These are phyloP conservation scores for Nilaparvata lugens DNA, from an alignment of 1,140 invertebrate species.

Conservation along the genomic window DNA sequence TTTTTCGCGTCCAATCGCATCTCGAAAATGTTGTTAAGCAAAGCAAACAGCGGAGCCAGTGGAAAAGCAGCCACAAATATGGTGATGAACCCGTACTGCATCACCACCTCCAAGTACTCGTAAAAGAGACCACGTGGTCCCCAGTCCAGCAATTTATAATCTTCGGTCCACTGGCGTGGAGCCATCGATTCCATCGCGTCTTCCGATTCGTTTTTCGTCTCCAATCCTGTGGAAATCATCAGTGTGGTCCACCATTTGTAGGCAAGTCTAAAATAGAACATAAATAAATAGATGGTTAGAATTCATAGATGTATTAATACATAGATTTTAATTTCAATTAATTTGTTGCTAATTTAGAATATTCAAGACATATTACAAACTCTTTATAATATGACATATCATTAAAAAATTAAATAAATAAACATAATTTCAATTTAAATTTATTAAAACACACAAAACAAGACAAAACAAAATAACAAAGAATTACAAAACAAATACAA, in stretches of 20 bases:
- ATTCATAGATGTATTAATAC: too few relatives aligned
- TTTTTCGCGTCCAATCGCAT: conserved; percentile 83
- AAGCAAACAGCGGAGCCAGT: conserved; percentile 76
- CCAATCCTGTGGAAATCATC: conserved; percentile 42
- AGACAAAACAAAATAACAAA: too few relatives aligned
- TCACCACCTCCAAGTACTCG: conserved; percentile 96
- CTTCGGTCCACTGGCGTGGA: conserved; percentile 62
- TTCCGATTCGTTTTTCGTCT: conserved; percentile 29
- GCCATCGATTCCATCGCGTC: conserved; percentile 25
- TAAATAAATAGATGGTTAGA: background rate
- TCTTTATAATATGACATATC: too few relatives aligned
- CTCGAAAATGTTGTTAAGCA: conserved; percentile 82
- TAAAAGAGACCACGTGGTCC: conserved; percentile 86
- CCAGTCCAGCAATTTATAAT: conserved; percentile 84
- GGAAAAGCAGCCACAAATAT: conserved; percentile 87
- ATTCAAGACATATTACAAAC: too few relatives aligned
- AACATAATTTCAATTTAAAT: too few relatives aligned
- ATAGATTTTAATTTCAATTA: too few relatives aligned
- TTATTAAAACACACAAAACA: too few relatives aligned
- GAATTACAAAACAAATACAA: too few relatives aligned
- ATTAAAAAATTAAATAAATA: too few relatives aligned
- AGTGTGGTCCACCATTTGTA: conserved; percentile 64
- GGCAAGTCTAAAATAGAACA: conserved; percentile 38
- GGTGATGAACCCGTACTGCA: conserved; percentile 86
- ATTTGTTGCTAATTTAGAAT: too few relatives aligned